These are phyloP conservation scores for Hepsetus odoe DNA, from an alignment of 2,113 vertebrate species.

Conservation along the genomic window DNA sequence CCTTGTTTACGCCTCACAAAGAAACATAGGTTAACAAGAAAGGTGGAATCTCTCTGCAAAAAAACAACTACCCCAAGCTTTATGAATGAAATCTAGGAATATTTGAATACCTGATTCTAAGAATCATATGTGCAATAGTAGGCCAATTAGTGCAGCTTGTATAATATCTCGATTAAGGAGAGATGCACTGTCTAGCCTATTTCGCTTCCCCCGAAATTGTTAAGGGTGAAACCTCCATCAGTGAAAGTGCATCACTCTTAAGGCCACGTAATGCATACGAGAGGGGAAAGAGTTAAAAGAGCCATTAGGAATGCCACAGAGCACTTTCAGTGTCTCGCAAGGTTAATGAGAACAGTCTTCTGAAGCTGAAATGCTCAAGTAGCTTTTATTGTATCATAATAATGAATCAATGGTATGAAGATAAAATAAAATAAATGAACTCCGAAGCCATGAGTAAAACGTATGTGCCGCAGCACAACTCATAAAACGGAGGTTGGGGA, in stretches of 20 bases:
- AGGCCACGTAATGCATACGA: conserved; percentile 57
- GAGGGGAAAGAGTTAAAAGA: conserved; percentile 72
- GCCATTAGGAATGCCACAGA: conserved; percentile 75
- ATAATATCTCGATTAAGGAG: background rate
- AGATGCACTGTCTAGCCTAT: background rate
- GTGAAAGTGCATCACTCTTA: background rate
- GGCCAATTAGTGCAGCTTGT: background rate
- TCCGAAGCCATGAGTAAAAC: conserved; percentile 78
- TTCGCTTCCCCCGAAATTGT: background rate
- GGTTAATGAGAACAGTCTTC: conserved; percentile 83
- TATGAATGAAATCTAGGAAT: background rate
- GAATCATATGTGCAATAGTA: background rate
- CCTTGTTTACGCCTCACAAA: too few species aligned
- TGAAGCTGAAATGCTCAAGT: conserved; percentile 82
- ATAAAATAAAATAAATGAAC: conserved; percentile 86
- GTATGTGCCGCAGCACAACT: conserved; percentile 65
- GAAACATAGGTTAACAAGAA: too few species aligned
- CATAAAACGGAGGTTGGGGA: conserved; percentile 44
- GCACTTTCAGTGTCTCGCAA: conserved; percentile 78
- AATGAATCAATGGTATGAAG: conserved; percentile 79
- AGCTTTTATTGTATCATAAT: conserved; percentile 86
- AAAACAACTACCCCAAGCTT: background rate
- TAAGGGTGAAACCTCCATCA: background rate
- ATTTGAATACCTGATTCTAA: background rate
- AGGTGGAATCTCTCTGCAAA: too few species aligned